These are phyloP conservation scores for Coecobrya sp. DNA, from an alignment of 2,888 invertebrate genomes.

Conservation along the genomic window DNA sequence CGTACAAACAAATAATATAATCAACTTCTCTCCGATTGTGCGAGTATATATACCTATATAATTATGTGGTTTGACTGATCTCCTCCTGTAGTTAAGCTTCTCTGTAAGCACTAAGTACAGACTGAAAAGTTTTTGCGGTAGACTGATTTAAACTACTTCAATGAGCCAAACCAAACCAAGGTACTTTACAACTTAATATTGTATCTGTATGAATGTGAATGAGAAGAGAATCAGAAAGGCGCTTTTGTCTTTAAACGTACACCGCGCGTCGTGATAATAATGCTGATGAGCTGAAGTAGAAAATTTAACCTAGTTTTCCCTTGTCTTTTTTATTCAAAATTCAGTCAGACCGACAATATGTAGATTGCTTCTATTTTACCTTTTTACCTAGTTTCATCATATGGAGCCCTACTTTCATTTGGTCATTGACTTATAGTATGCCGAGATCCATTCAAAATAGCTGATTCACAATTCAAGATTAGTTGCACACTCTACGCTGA, in stretches of 20 bases:
- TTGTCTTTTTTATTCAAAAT: background rate
- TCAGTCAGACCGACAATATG: background rate
- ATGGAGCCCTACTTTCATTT: background rate
- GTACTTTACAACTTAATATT: no score
- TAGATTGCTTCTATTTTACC: background rate
- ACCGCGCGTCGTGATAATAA: slow-evolving; percentile 37
- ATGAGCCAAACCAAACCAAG: background rate
- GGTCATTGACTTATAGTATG: slow-evolving; percentile 55
- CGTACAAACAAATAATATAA: background rate
- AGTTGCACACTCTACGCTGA: background rate
- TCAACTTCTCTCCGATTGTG: background rate
- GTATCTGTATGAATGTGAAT: background rate
- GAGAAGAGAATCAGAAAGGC: background rate
- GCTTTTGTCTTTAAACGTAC: slow-evolving; percentile 27
- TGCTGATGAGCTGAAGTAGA: slow-evolving; percentile 47
- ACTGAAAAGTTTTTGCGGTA: slow-evolving; percentile 14
- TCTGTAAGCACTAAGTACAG: background rate
- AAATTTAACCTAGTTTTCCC: slow-evolving; percentile 10
- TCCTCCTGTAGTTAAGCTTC: slow-evolving; percentile 5
- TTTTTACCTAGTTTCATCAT: slow-evolving; percentile 1
- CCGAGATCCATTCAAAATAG: no score
- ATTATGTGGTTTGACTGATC: slow-evolving; percentile 38
- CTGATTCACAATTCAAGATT: background rate
- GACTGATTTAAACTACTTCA: slow-evolving; percentile 35
- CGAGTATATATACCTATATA: background rate